A percentile compares a stretch with the other conserved stretches of the same genome.
These are phyloP conservation scores for Sciurus niger DNA, from an alignment of 2,113 vertebrate species.

Conservation along the genomic window DNA sequence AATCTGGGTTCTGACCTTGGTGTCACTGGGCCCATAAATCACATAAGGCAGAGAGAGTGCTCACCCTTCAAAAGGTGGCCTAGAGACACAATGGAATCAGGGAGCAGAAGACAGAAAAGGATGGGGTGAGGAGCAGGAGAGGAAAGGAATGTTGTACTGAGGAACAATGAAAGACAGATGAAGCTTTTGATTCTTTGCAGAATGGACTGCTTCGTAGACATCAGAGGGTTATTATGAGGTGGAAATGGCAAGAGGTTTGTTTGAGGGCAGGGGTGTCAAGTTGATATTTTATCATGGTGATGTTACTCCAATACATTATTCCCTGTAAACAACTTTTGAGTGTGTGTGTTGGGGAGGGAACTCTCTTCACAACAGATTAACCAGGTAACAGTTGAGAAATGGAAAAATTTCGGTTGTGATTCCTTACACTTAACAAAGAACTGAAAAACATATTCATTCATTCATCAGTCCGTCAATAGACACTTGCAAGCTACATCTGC, in stretches of 20 bases:
- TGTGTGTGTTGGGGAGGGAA: neutral
- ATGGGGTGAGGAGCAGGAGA: neutral
- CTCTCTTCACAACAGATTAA: neutral
- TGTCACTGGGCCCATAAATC: slow-evolving; percentile 67
- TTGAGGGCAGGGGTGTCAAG: neutral
- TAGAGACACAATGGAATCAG: neutral
- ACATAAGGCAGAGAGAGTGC: neutral
- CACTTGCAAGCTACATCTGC: neutral
- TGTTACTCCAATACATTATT: neutral
- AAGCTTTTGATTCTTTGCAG: neutral
- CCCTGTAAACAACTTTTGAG: slow-evolving; percentile 1
- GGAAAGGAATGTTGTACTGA: neutral
- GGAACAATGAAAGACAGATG: slow-evolving; percentile 39
- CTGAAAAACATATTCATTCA: neutral
- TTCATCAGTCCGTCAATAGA: neutral
- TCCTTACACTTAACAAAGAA: neutral
- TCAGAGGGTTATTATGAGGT: slow-evolving; percentile 14
- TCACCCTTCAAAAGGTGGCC: neutral
- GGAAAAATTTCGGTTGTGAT: neutral
- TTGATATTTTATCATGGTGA: slow-evolving; percentile 25
- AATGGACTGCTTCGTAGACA: slow-evolving; percentile 63
- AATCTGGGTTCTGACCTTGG: slow-evolving; percentile 76
- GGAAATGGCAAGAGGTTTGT: neutral
- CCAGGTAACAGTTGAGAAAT: neutral
- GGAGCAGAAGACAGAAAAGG: neutral